Conservation (phyloP, 2,888 invertebrate genomes). For the Perizoma flavofasciatum region DNA sequence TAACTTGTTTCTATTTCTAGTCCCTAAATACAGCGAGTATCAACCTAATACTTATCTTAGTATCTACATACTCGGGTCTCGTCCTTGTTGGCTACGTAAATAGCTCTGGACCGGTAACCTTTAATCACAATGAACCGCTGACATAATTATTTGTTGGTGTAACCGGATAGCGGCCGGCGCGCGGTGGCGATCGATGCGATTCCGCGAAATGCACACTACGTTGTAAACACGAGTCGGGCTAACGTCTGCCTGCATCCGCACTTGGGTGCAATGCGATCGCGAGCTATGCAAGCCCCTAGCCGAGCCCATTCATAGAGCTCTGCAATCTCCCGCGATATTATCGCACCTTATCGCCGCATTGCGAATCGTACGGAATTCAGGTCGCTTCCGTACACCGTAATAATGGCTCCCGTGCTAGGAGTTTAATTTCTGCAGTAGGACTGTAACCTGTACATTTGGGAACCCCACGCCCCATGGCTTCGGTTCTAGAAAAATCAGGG, state of each 20-base stretch:
- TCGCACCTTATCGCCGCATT: constrained; percentile 53
- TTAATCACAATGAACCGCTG: constrained; percentile 70
- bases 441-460: constrained; percentile 79
- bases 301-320: constrained; percentile 69
- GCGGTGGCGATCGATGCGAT: constrained; percentile 54
- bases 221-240: constrained; percentile 59
- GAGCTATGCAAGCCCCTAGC: constrained; percentile 47
- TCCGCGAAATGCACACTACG: constrained; percentile 68
- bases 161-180: constrained; percentile 61
- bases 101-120: constrained; percentile 57
- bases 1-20: constrained; percentile 74
- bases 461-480: constrained; percentile 73
- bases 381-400: constrained; percentile 52
- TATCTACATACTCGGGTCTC: constrained; percentile 59
- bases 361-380: constrained; percentile 60
- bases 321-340: constrained; percentile 47
- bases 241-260: constrained; percentile 65
- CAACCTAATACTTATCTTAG: too few relatives aligned
- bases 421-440: constrained; percentile 12
- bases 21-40: constrained; percentile 45
- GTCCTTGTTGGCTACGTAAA: constrained; percentile 55
- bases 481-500: constrained; percentile 81
- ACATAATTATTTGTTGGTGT: constrained; percentile 76
- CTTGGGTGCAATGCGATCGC: constrained; percentile 62
- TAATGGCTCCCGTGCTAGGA: constrained; percentile 21